Evolutionary conservation across 2,113 vertebrate species (phyloP), one percentile per base, ranked within the genome.

Genomic region (Acinonyx jubatus): DNA sequence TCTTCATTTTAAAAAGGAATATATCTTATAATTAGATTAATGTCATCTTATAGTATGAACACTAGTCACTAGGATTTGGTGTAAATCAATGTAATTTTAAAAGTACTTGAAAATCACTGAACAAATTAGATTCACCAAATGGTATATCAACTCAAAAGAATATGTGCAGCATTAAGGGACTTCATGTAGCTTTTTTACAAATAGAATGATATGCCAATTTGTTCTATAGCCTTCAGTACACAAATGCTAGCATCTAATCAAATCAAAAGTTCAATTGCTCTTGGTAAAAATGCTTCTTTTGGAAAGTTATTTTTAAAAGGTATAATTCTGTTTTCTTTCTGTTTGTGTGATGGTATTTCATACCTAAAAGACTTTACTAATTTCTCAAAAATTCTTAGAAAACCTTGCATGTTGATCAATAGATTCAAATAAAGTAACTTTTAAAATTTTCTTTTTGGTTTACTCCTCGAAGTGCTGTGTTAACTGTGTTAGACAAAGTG

Each of bases 51-150:
- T 45, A 19, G 16, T 85, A 85, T 61, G 52, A 78, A 45, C 21
- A 82, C 81, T 21, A 82, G 33, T 86, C 25, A 36, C 80, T 83
- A 96, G 74, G 50, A 86, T 95, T 57, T 89, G n/a, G 76, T 80
- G 63, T 83, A 96, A 94, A 87, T 92, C 73, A 92, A 45, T 65
- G 5, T 92, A 85, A 85, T 91, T 95, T 33, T 93, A 45, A 94
- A 79, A 83, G 38, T 38, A 69, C 94, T 95, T 96, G 63, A 50
- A 96, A 90, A 95, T 63, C 65, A 90, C 14, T 84, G 66, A 85
- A 85, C 57, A 81, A 93, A 41, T n/a, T 86, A 29, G 52, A 68
- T 73, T 86, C 66, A 23, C 38, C 57, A 82, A 86, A 33, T 91
- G 45, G 4, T 38, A 61, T 68, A 85, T n/a, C 79, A 92, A 69